Evolutionary conservation across 2,888 invertebrate genomes (phyloP).

Genomic region (Dolichopus griseipennis): DNA sequence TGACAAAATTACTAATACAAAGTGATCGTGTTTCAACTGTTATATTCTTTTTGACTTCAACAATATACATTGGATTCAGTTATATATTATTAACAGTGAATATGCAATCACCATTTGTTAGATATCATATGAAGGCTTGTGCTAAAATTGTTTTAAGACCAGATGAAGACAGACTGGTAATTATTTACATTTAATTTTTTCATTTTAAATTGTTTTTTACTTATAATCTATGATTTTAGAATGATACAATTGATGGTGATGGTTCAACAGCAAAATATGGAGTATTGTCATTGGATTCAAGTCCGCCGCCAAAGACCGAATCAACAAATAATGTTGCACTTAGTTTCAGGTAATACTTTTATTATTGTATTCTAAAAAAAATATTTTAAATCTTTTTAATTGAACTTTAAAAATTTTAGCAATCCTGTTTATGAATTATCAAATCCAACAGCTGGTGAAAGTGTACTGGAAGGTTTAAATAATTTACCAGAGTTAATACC

Average conservation of each 20-base stretch:
- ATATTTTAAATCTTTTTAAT: background rate
- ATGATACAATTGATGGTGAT: slow-evolving; percentile 52
- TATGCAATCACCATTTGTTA: slow-evolving; percentile 71
- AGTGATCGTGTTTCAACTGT: slow-evolving; percentile 75
- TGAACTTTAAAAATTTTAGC: slow-evolving; percentile 42
- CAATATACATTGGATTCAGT: slow-evolving; percentile 65
- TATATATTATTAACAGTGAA: slow-evolving; percentile 69
- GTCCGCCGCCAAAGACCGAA: slow-evolving; percentile 45
- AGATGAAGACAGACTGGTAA: slow-evolving; percentile 58
- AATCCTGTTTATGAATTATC: slow-evolving; percentile 79
- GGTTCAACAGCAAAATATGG: slow-evolving; percentile 56
- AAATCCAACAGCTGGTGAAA: slow-evolving; percentile 48
- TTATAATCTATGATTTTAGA: slow-evolving; percentile 40
- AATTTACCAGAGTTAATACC: slow-evolving; percentile 36
- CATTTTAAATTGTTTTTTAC: background rate
- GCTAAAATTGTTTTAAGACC: slow-evolving; percentile 73
- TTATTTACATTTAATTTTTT: background rate
- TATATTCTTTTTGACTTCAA: slow-evolving; percentile 76
- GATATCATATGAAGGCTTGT: slow-evolving; percentile 70
- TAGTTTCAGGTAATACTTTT: slow-evolving; percentile 46
- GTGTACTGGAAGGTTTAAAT: slow-evolving; percentile 41
- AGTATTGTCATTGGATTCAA: slow-evolving; percentile 65
- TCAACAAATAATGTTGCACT: slow-evolving; percentile 52
- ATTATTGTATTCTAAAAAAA: background rate
- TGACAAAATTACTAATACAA: slow-evolving; percentile 69